Conservation (phyloP, 2,888 invertebrate genomes). For the Marasmarcha lunaedactyla region DNA sequence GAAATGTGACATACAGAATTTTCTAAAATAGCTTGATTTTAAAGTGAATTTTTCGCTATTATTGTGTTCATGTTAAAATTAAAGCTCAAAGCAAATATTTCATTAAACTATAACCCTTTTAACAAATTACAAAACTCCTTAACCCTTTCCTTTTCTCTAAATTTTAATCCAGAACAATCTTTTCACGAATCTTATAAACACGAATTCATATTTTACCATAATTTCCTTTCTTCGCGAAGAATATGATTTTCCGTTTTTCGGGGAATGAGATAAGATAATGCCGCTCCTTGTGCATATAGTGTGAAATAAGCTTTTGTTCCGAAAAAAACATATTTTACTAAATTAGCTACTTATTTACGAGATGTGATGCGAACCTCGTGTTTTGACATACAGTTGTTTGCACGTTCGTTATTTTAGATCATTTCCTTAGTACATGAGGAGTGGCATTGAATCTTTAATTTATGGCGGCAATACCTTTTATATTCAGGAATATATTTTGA, state of each 20-base stretch:
- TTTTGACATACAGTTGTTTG: not conserved
- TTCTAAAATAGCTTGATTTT: no score
- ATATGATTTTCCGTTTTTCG: slow-evolving; percentile 20
- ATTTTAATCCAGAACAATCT: not conserved
- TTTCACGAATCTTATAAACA: not conserved
- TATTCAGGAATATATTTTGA: no score
- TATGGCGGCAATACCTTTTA: no score
- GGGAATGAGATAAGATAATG: slow-evolving; percentile 48
- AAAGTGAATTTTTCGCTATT: no score
- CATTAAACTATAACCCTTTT: no score
- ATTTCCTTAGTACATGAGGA: not conserved
- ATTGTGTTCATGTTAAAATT: no score
- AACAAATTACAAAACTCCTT: no score
- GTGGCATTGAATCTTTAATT: no score
- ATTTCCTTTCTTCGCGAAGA: not conserved
- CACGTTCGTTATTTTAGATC: not conserved
- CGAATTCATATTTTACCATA: not conserved
- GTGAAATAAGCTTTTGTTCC: slow-evolving; percentile 56
- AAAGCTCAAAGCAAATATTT: no score
- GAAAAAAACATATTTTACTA: slow-evolving; percentile 28
- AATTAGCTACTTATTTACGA: slow-evolving; percentile 19
- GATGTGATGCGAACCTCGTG: slow-evolving; percentile 20
- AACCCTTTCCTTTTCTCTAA: not conserved
- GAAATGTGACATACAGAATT: no score
- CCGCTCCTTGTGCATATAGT: slow-evolving; percentile 45